Conservation (phyloP, 2,797 vertebrate species). For the Phrynocephalus vlangalii region DNA sequence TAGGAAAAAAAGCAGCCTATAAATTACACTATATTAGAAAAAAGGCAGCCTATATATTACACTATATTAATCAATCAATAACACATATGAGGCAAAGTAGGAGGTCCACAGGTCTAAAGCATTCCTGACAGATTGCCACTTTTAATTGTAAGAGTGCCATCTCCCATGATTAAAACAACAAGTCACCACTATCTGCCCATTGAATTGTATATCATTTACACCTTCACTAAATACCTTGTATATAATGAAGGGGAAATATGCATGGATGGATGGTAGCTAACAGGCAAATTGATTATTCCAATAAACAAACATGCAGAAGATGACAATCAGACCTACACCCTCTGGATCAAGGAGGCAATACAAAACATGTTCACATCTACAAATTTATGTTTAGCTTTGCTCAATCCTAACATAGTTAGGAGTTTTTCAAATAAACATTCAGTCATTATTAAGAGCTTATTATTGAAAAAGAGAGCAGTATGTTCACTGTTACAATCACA, state of each 20-base stretch:
- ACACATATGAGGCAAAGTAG: too few relatives aligned
- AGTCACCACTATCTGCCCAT: neutral
- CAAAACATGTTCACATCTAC: neutral
- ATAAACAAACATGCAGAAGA: neutral
- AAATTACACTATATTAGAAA: too few relatives aligned
- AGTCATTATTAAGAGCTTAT: neutral
- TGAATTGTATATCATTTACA: neutral
- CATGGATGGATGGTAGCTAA: neutral
- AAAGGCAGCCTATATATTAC: too few relatives aligned
- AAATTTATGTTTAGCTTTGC: slow-evolving; percentile 8
- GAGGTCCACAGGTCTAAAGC: too few relatives aligned
- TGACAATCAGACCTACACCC: neutral
- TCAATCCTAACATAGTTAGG: neutral
- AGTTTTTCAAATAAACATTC: neutral
- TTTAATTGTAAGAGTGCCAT: neutral
- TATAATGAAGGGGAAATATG: neutral
- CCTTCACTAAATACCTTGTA: neutral
- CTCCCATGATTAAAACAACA: neutral
- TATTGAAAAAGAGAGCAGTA: neutral
- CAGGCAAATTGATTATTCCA: neutral
- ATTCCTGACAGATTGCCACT: neutral
- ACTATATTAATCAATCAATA: too few relatives aligned
- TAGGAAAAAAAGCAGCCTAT: too few relatives aligned
- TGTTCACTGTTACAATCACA: neutral
- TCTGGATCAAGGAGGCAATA: neutral